phyloP scores from a whole-genome alignment of 2,797 vertebrate genomes.

The Peromyscus attwateri region DNA sequence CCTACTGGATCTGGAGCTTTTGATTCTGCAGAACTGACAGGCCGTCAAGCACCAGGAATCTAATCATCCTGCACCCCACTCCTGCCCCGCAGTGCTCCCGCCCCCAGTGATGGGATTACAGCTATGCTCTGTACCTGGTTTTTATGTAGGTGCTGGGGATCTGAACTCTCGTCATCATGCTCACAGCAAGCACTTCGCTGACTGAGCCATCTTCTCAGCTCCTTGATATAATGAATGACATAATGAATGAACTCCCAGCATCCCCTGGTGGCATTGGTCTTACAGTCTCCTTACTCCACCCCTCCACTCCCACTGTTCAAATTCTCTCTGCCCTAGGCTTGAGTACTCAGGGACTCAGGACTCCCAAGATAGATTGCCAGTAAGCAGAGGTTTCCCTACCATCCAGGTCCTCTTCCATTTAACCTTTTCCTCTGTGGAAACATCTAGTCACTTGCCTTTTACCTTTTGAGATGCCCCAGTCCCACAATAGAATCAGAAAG shows the following conservation, averaged over 20 bases:
- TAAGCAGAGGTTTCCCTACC: background rate
- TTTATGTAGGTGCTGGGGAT: background rate
- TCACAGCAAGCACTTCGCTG: background rate
- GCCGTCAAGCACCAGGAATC: background rate
- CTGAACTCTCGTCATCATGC: background rate
- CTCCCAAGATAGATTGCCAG: background rate
- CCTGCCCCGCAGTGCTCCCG: background rate
- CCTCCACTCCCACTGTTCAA: rapidly evolving
- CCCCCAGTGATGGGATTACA: background rate
- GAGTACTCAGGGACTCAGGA: background rate
- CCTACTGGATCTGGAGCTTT: background rate
- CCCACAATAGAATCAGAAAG: background rate
- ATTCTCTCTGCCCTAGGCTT: background rate
- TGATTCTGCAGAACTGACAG: background rate
- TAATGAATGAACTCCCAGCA: background rate
- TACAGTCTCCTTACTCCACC: rapidly evolving
- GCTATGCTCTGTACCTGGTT: background rate
- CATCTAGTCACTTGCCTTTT: background rate
- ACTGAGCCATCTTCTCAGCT: background rate
- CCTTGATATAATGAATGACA: background rate
- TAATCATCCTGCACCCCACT: too few species aligned
- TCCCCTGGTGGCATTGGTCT: background rate
- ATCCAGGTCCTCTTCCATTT: background rate
- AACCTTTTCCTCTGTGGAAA: background rate
- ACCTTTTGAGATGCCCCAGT: background rate